Conservation (phyloP, 2,888 invertebrate genomes). For the Pyrrhia umbra region DNA sequence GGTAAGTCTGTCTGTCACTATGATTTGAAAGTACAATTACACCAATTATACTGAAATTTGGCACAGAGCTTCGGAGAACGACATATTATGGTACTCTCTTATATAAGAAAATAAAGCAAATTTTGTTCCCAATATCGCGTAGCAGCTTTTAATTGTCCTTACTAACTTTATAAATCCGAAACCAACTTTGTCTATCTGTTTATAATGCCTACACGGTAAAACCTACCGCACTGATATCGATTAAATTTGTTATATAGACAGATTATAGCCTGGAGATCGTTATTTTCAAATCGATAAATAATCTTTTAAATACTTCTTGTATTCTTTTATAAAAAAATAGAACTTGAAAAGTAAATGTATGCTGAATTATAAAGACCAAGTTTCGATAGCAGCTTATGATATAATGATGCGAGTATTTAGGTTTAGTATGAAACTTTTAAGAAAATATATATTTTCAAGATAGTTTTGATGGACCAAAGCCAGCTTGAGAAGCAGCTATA, state of each 20-base stretch:
- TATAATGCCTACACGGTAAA: too few relatives aligned
- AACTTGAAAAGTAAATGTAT: not conserved
- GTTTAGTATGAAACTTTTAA: not conserved
- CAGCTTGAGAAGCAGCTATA: not conserved
- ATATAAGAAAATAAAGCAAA: not conserved
- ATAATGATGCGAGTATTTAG: not conserved
- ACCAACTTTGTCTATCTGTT: not conserved
- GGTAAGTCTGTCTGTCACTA: not conserved
- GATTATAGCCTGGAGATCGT: too few relatives aligned
- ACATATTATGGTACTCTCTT: not conserved
- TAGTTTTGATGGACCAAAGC: not conserved
- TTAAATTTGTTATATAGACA: too few relatives aligned
- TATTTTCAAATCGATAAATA: too few relatives aligned
- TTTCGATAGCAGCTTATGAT: not conserved
- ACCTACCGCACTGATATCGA: too few relatives aligned
- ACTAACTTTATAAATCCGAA: not conserved
- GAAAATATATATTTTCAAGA: not conserved
- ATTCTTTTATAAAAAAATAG: not conserved
- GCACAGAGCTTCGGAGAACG: not conserved
- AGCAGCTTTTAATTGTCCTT: not conserved
- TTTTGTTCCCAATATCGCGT: not conserved
- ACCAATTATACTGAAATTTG: not conserved
- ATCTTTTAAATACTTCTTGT: not conserved
- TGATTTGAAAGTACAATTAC: not conserved
- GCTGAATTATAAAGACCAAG: not conserved